Evolutionary conservation across 1,140 invertebrate species (phyloP), one percentile per base, ranked within the genome.

Genomic region (Danaus plexippus): DNA sequence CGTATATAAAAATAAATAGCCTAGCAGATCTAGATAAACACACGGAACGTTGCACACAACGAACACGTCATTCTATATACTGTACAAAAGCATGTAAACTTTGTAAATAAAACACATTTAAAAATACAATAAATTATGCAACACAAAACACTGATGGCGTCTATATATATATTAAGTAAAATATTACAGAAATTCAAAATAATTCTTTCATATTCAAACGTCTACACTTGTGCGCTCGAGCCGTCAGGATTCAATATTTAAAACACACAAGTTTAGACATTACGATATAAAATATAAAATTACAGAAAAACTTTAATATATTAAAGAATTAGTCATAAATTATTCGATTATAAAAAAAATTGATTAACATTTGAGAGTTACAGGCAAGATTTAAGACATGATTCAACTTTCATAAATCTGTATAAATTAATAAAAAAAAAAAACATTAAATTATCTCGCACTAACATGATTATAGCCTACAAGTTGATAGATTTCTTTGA

Each of bases 101-200:
- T 71, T 75, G 59, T 65, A 74, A 70, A 71, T 58, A 74, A 77
- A 80, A 80, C 73, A 72, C 67, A 64, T 57, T 77, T 71, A 78
- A 79, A 32, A 80, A 80, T 75, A 75, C 53, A 78, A 78, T 83
- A 81, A 81, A 80, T 85, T 81, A 83, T 69, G 79, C 74, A 83
- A 81, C 75, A 79, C 62, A 78, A 79, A 67, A 70, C 61, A 71
- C 57, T 51, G 56, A 73, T 68, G 52, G 62, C 64, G 46, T 56
- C 52, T 63, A 65, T 65, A 66, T 51, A 67, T 71, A 66, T 59
- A 57, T 48, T 65, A 68, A 65, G 63, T 58, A 58, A 57, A 66
- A 63, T 65, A 45, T 61, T 61, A 68, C 45, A 56, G 59, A 73
- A 68, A 74, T 75, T 69, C 72, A 72, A 73, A 68, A 64, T 50